Evolutionary conservation across 2,888 invertebrate species (phyloP).

Genomic region (Tetranychus truncatus): DNA sequence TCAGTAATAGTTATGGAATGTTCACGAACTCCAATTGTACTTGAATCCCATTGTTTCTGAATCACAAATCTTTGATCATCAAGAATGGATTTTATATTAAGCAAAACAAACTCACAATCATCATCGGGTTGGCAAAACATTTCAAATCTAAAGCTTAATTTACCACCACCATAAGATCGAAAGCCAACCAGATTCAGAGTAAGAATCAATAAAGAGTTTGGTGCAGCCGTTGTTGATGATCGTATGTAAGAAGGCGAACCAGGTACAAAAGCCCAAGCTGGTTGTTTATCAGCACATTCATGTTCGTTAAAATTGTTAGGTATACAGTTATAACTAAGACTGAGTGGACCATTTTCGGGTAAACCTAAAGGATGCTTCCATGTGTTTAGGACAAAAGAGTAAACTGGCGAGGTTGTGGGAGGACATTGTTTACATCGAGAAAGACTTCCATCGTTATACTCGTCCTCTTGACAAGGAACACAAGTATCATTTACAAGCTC

Average conservation of each 20-base stretch:
- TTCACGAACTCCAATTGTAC: constrained; percentile 12
- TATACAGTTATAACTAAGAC: neutral
- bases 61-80: constrained; percentile 10
- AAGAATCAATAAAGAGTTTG: constrained; percentile 37
- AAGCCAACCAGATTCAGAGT: constrained; percentile 37
- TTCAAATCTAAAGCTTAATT: constrained; percentile 39
- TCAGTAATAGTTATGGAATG: constrained; percentile 10
- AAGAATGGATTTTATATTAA: constrained; percentile 27
- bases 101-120: constrained; percentile 40
- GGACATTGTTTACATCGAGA: constrained; percentile 35
- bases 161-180: constrained; percentile 34
- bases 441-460: constrained; percentile 35
- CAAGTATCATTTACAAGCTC: constrained; percentile 34
- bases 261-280: neutral
- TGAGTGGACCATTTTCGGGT: neutral
- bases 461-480: constrained; percentile 36
- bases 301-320: neutral
- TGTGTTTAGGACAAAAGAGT: neutral
- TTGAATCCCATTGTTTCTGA: constrained; percentile 17
- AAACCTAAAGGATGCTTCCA: constrained; percentile 6
- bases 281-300: neutral
- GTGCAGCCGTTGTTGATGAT: neutral
- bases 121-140: constrained; percentile 34
- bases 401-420: constrained; percentile 33
- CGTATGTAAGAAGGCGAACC: neutral